These are phyloP conservation scores for Stegodyphus dumicola DNA, from an alignment of 1,140 invertebrate genomes.

Conservation along the genomic window DNA sequence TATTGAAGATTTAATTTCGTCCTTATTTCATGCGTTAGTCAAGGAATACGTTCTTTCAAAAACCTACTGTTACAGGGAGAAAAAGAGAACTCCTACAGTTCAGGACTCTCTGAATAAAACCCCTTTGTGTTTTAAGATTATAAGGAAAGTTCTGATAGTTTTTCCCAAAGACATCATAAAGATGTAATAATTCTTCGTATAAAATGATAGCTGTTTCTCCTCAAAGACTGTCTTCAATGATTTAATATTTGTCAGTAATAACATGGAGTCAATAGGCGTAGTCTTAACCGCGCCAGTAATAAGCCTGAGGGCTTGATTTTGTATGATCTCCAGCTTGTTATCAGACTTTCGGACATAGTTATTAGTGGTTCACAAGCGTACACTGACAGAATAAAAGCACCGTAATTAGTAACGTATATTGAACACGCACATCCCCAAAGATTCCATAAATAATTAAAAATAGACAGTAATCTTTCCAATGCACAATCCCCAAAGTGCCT, in stretches of 20 bases:
- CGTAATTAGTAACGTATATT: not conserved
- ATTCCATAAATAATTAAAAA: not conserved
- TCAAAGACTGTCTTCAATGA: not conserved
- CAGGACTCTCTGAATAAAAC: not conserved
- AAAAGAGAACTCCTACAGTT: not conserved
- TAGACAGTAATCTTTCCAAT: not conserved
- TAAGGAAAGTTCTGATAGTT: not conserved
- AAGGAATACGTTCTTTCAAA: not conserved
- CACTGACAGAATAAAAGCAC: constrained; percentile 2
- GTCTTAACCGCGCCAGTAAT: not conserved
- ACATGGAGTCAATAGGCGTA: not conserved
- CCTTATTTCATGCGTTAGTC: not conserved
- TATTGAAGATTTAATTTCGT: not conserved
- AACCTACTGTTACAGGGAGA: not conserved
- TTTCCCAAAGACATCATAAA: not conserved
- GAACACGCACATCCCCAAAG: not conserved
- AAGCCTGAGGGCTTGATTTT: constrained; percentile 1
- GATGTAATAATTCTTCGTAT: not conserved
- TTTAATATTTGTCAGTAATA: not conserved
- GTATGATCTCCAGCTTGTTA: not conserved
- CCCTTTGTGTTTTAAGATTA: not conserved
- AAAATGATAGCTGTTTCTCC: not conserved
- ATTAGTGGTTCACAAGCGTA: not conserved
- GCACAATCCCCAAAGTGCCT: not conserved
- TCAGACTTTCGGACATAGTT: not conserved